Conservation (phyloP, 2,888 invertebrate genomes). For the Podotricha telesiphe region DNA sequence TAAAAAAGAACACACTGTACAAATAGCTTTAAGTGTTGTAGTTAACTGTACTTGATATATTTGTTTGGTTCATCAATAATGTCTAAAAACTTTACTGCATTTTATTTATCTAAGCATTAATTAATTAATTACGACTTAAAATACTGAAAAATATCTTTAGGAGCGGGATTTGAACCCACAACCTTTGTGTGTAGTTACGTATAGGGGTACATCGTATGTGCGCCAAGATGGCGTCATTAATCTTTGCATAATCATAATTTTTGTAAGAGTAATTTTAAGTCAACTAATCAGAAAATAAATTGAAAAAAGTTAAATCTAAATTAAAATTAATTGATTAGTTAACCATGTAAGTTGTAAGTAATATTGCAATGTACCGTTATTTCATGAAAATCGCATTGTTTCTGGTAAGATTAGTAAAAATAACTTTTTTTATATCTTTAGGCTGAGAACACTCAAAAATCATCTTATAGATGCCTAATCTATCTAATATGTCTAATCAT, state of each 20-base stretch:
- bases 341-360: background rate
- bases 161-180: no score
- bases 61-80: background rate
- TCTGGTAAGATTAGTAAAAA: constrained; percentile 2
- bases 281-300: background rate
- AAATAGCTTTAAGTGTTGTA: constrained; percentile 1
- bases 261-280: no score
- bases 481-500: no score
- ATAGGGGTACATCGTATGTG: no score
- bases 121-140: background rate
- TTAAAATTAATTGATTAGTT: constrained; percentile 13
- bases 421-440: background rate
- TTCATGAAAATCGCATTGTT: background rate
- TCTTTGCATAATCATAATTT: no score
- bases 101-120: background rate
- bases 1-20: constrained; percentile 1
- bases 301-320: constrained; percentile 13
- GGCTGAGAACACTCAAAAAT: no score
- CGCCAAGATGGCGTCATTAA: no score
- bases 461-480: no score
- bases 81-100: background rate
- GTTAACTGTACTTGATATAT: background rate
- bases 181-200: no score
- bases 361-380: constrained; percentile 8
- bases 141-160: no score